Evolutionary conservation across 1,140 invertebrate genomes (phyloP), one percentile per base, ranked within the genome.

Genomic region (Akabosia matsudoensis): DNA sequence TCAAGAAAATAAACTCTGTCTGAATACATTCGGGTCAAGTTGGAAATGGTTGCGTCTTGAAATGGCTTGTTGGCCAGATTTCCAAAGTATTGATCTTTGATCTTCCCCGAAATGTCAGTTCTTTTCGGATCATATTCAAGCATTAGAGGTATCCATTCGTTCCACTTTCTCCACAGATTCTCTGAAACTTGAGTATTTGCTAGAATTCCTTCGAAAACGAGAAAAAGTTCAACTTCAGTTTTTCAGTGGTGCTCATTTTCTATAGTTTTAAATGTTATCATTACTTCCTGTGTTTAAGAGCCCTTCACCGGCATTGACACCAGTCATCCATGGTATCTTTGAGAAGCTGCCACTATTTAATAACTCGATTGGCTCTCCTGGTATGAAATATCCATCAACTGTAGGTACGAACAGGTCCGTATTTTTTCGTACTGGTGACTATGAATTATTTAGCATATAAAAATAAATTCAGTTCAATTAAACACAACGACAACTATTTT

Each of bases 301-400:
- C 18, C 88, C 88, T 85, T 92, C 91, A 16, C 84, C 82, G 22
- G 80, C 83, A 80, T 86, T 90, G 37, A 88, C 87, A 0, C 91
- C 91, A 22, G 88, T 80, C 7, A 91, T 85, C 22, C 88, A 84
- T 0, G 90, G 90, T 16, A 91, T 84, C 74, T 87, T 85, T 34
- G 86, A 80, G 51, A 86, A 86, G 52, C 84, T 83, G 70, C 86
- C 84, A 26, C 80, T 81, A 22, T 76, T 76, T 7, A 85, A 61
- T 1, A 84, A 76, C 22, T 79, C 71, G 10, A 30, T 31, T 2
- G 85, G 84, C 45, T 85, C 79, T 16, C 84, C 76, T 0, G 85
- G 80, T 24, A 88, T 54, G 74, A 88, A 85, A 61, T 86, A 84
- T 72, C 83, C 81, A 26, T 82, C 73, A 1, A 82, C 70, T n/a